Evolutionary conservation across 1,140 invertebrate species (phyloP), one percentile per base, ranked within the genome.

Genomic region (Drosophila tsacasi): DNA sequence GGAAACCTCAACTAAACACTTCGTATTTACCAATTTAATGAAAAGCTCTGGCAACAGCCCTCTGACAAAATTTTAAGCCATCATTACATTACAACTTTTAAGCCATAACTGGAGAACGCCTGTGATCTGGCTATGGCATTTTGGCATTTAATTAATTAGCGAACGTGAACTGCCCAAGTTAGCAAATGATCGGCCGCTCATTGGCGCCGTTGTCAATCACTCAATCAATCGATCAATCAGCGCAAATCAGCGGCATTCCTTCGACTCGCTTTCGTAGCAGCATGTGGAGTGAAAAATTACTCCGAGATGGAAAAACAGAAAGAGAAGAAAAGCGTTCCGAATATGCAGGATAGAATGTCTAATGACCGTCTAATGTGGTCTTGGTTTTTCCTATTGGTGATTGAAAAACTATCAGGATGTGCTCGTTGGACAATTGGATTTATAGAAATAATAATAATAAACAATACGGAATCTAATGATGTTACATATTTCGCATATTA

Each of bases 121-220:
- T 63, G 64, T 32, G 80, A 76, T 74, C 49, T 62, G 30, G 52
- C 60, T 76, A 79, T 76, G 83, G 81, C 81, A 87, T 81, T 81
- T 85, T 59, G 68, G 66, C 79, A 69, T 85, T 86, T 81, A 81
- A 89, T 89, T 87, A 87, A 87, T 87, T 83, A 82, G 84, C 76
- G 76, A 83, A 89, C 83, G 63, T 79, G 71, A 87, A 87, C 75
- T 75, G 58, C 55, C 57, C 49, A 76, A 32, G 55, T 65, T 50
- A 75, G 49, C 59, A 61, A 66, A 64, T 65, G 66, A 73, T 73
- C 40, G 79, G 65, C 47, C 62, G 54, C 71, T 90, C 78, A 85
- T 90, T 89, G 84, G 84, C 84, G 84, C 84, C 85, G 82, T 91
- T 90, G 85, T 90, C 85, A 90, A 90, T 90, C 85, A 90, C 75